Evolutionary conservation across 2,888 invertebrate species (phyloP), one percentile per base, ranked within the genome.

Genomic region (Phasia obesa): DNA sequence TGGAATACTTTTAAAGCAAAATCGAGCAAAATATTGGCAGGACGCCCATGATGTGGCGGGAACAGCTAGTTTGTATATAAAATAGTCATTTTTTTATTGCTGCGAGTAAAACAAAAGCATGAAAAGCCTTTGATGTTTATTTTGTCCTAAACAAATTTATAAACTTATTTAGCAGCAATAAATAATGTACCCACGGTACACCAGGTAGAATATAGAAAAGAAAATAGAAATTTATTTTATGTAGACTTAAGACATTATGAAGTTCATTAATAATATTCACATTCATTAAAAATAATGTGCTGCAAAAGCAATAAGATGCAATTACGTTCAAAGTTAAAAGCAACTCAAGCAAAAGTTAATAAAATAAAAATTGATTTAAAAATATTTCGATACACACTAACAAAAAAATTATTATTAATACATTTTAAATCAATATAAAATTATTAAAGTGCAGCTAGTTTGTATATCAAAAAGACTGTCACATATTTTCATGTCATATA

Each of bases 101-200:
- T 65, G 44, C 71, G 70, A 53, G 71, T 27, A 5, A 27, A 27
- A 27, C 3, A 27, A 27, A 75, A 65, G 19, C 11, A 17, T 44
- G 27, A 42, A 64, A 74, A 15, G 59, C 17, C 69, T 83, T 78
- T 78, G 70, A 83, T 59, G 75, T 83, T 74, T 70, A 31, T 74
- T 69, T 65, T 64, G 31, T 44, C 25, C 5, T 27, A 53, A 51
- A 38, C 11, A 38, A 19, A 53, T 53, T 4, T 17, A 53, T 7
- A 35, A 67, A 42, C 2, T 49, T 15, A 1, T 23, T 21, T 0
- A 7, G 21, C 19, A 31, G 4, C 27, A 23, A 51, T 51, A 51
- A 23, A 13, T 5, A 42, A 42, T 42, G 2, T n/a, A 42, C 1
- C 15, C 38, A 42, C 38, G 38, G 0, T n/a, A 15, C 38, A 15